Base-by-base conservation (phyloP, 2,113 vertebrate genomes). In the Catharus bicknelli region DNA sequence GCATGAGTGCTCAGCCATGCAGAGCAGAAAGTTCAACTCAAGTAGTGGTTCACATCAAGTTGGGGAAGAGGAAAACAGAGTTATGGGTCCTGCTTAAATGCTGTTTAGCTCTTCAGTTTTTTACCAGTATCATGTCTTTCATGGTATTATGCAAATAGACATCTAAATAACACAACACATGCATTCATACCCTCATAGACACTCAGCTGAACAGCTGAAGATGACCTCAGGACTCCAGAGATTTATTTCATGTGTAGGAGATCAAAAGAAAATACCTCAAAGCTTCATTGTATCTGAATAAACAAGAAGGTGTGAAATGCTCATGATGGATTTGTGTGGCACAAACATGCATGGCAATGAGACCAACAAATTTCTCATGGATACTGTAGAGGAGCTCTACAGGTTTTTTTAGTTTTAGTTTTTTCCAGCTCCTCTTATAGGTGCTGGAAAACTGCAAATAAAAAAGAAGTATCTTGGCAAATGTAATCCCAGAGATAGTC, bases 211-310 rank as follows among this genome's bases (percentile, higher is more conserved):
- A 84, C 53, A 78, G 51, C 81, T 93, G 48, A 75, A 84, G 53
- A 78, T 64, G 45, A 90, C 45, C 43, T 64, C 67, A 82, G 53
- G 53, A 81, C 57, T 84, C 83, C 81, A 93, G 66, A 89, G 74
- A 68, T 68, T 83, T 89, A 45, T 86, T 89, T 92, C n/a, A 55
- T 68, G 40, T 72, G 57, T 27, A 53, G 27, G 45, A 84, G 57
- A 84, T 82, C 38, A 72, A 82, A 95, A 78, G 61, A 59, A 91
- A 90, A 75, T 42, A 75, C 53, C 66, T 92, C 62, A 84, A 94
- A 81, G 36, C 50, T 82, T 94, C 48, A 53, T 22, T 30, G 17
- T 48, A 78, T 50, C 53, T 92, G 76, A 92, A 81, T 86, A 92
- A 90, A 18, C 68, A 86, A 84, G 74, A 80, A 74, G 30, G 25